These are phyloP conservation scores for Agrotis ipsilon DNA, from an alignment of 2,888 invertebrate species.

Conservation along the genomic window DNA sequence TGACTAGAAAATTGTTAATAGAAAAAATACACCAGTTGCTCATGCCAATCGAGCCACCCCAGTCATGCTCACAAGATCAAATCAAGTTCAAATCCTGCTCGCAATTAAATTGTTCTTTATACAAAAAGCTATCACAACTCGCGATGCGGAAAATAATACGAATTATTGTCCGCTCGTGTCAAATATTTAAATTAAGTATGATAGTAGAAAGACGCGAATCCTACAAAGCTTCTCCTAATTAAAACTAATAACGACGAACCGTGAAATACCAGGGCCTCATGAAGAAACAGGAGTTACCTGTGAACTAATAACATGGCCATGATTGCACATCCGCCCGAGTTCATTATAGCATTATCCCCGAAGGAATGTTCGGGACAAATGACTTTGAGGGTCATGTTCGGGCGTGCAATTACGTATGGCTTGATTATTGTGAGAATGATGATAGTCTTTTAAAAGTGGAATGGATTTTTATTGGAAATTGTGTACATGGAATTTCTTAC, in stretches of 20 bases:
- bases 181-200: too few species aligned
- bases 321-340: constrained; percentile 33
- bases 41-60: too few species aligned
- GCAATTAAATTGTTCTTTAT: too few species aligned
- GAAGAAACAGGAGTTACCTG: constrained; percentile 34
- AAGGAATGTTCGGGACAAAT: constrained; percentile 40
- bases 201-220: background rate
- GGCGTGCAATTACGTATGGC: constrained; percentile 29
- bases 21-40: too few species aligned
- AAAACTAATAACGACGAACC: constrained; percentile 17
- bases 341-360: constrained; percentile 40
- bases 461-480: background rate
- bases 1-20: too few species aligned
- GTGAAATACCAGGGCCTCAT: background rate
- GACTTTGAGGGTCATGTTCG: constrained; percentile 28
- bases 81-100: too few species aligned
- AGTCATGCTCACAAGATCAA: too few species aligned
- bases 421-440: constrained; percentile 39
- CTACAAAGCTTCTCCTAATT: background rate
- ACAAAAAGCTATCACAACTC: too few species aligned
- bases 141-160: too few species aligned
- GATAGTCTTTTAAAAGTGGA: background rate
- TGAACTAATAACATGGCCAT: constrained; percentile 32
- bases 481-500: background rate
- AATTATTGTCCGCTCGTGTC: too few species aligned